These are phyloP conservation scores for Rugalucina vietnamica DNA, from an alignment of 2,888 invertebrate genomes.

Conservation along the genomic window DNA sequence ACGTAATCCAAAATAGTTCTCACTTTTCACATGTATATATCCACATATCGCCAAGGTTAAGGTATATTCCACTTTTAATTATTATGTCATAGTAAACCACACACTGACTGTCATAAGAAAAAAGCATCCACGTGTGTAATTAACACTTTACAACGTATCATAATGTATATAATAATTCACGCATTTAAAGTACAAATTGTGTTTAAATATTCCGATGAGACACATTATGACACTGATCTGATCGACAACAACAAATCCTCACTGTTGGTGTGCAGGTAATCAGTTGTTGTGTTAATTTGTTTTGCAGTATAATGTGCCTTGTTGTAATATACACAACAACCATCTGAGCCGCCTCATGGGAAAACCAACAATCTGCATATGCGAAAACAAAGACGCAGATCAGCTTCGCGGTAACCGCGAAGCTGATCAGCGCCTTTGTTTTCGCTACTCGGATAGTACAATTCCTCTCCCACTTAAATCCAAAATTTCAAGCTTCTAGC, in stretches of 20 bases:
- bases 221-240: neutral
- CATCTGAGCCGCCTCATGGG: too few species aligned
- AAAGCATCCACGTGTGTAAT: conserved; percentile 7
- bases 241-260: neutral
- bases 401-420: too few species aligned
- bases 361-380: too few species aligned
- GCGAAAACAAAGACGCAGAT: too few species aligned
- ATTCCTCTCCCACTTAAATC: too few species aligned
- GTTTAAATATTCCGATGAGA: neutral
- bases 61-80: neutral
- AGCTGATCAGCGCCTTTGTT: too few species aligned
- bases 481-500: too few species aligned
- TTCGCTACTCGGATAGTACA: too few species aligned
- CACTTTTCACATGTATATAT: neutral
- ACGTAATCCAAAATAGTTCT: neutral
- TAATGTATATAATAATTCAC: neutral
- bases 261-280: neutral
- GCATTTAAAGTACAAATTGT: neutral
- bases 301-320: too few species aligned
- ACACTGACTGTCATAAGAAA: neutral
- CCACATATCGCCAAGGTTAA: neutral
- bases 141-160: neutral
- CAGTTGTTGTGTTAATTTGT: neutral
- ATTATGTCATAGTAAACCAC: neutral
- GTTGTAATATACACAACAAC: too few species aligned